Base-by-base conservation (phyloP, 2,888 invertebrate genomes). In the Abscondita cerata region DNA sequence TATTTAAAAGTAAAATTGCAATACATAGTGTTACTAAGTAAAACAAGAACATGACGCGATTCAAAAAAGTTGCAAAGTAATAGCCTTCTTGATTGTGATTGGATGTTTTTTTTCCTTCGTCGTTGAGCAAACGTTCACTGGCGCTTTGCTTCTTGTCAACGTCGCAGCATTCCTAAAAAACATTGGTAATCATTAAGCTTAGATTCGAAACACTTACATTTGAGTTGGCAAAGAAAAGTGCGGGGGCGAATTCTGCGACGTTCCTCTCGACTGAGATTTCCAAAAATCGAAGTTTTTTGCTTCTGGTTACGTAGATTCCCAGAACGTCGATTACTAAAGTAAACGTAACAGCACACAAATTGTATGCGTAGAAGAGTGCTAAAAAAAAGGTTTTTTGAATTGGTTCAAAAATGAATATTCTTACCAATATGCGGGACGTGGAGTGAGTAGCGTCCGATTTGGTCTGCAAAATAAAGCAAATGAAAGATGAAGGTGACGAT, bases 391-490 rank as follows among this genome's bases (percentile, higher is more conserved):
- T 8, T 9, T 6, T 33, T 33, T n/a, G n/a, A n/a, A 33, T 33
- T 9, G 33, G 9, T 13, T 9, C 11, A n/a, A 15, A 52, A 40
- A 18, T 12, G 13, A 16, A 9, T 31, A 16, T 20, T 71, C 77
- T 76, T 77, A 86, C 87, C 84, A 64, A 87, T 81, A 16, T 85
- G 76, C 12, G 87, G 86, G 20, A 85, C 81, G 66, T 83, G 82
- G n/a, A n/a, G n/a, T 79, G 78, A 15, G 83, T 83, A 75, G 84
- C 84, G 81, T 8, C 86, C 85, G 46, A 86, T 74, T 72, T 84
- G 83, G 59, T 84, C 83, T 0, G 85, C 83, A 72, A 89, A 87
- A 75, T 86, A 88, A 72, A 87, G 80, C 48, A 89, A 81, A 71
- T 86, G 87, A 13, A 87, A 76, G 8, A 83, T 82, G 36, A 86